phyloP scores from a whole-genome alignment of 1,140 invertebrate genomes.

The Pantala flavescens region DNA sequence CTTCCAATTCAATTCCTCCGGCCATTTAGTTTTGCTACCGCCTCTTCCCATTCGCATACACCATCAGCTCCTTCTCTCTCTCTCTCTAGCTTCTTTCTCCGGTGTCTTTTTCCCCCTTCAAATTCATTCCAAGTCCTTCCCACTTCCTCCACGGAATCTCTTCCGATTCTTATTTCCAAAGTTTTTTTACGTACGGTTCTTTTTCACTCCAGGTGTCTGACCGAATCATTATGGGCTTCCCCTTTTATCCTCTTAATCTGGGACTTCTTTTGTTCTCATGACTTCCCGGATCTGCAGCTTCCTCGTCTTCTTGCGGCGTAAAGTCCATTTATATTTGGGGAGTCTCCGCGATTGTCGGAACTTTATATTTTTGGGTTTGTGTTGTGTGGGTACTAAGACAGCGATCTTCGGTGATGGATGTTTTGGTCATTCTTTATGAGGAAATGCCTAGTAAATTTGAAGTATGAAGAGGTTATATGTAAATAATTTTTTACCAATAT shows the following conservation, averaged over 20 bases:
- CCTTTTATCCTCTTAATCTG: not conserved
- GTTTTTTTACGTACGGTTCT: not conserved
- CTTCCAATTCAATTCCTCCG: constrained; percentile 5
- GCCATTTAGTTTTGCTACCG: not conserved
- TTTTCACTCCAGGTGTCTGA: not conserved
- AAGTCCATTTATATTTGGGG: no score
- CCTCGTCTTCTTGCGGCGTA: no score
- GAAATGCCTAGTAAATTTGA: no score
- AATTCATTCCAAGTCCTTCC: not conserved
- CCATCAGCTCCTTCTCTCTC: not conserved
- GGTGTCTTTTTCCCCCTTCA: not conserved
- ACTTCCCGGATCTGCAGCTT: no score
- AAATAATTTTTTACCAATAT: no score
- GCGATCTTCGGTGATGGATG: no score
- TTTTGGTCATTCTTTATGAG: no score
- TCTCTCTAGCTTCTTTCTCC: not conserved
- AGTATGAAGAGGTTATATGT: no score
- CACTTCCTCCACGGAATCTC: not conserved
- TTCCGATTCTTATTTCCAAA: not conserved
- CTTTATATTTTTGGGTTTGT: no score
- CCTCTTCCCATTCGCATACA: not conserved
- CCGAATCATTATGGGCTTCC: not conserved
- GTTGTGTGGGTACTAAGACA: no score
- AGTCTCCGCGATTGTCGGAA: no score
- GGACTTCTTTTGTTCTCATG: no score